phyloP scores from a whole-genome alignment of 2,113 vertebrate genomes.

The Potamarius usumacintae region DNA sequence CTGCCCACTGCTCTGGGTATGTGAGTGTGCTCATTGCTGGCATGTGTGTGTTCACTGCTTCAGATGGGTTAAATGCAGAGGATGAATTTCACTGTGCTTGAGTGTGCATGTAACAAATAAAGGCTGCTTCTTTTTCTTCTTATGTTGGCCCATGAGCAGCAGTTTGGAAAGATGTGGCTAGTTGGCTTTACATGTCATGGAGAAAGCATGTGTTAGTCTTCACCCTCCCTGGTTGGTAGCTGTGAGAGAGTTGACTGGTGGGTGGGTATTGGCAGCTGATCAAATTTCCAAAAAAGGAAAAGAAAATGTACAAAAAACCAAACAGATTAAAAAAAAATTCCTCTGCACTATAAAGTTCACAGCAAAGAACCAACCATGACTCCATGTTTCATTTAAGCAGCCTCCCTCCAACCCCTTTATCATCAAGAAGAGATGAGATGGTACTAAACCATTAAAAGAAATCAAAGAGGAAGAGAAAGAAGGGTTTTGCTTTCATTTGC shows the following conservation, averaged over 20 bases:
- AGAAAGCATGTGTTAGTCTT: not conserved
- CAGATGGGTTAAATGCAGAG: too few species aligned
- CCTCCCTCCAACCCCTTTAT: not conserved
- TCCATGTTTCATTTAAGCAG: not conserved
- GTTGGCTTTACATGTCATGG: not conserved
- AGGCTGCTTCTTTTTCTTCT: too few species aligned
- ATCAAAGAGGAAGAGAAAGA: constrained; percentile 8
- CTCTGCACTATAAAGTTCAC: not conserved
- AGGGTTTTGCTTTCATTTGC: not conserved
- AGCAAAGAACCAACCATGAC: not conserved
- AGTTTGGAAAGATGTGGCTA: not conserved
- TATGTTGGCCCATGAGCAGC: not conserved
- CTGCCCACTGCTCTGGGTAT: too few species aligned
- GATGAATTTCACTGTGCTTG: too few species aligned
- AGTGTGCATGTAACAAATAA: too few species aligned
- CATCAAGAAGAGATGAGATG: constrained; percentile 3
- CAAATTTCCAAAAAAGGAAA: not conserved
- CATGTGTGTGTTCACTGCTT: too few species aligned
- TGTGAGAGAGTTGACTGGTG: not conserved
- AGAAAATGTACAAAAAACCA: not conserved
- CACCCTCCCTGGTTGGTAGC: not conserved
- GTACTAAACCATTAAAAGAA: not conserved
- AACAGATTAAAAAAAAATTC: not conserved
- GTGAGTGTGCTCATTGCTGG: too few species aligned
- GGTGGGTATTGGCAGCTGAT: not conserved